These are phyloP conservation scores for Vidua macroura DNA, from an alignment of 2,113 vertebrate species.

Conservation along the genomic window DNA sequence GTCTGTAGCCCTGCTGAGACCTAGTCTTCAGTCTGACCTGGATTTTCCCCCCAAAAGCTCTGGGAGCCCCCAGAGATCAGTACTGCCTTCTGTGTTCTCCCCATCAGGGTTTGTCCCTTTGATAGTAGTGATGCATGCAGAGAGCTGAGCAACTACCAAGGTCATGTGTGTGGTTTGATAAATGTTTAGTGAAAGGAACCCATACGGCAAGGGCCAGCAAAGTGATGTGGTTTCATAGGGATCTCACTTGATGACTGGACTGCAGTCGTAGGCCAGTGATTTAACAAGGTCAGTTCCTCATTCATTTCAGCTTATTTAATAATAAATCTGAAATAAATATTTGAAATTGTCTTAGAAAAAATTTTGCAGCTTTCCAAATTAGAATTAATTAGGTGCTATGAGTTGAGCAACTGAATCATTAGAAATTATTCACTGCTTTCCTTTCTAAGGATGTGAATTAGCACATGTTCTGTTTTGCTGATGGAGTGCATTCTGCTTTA, in stretches of 20 bases:
- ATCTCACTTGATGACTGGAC: neutral
- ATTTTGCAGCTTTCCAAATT: constrained; percentile 15
- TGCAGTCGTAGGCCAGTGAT: neutral
- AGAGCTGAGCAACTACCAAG: neutral
- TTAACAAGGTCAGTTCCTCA: neutral
- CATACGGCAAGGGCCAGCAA: neutral
- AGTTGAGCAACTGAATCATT: neutral
- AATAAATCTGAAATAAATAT: neutral
- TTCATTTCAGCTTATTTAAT: neutral
- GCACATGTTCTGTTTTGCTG: constrained; percentile 49
- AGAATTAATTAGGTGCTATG: constrained; percentile 1
- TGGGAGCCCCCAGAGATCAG: neutral
- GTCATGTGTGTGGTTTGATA: neutral
- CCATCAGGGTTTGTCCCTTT: neutral
- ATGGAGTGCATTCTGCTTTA: constrained; percentile 41
- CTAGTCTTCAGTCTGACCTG: neutral
- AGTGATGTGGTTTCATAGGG: neutral
- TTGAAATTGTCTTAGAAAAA: neutral
- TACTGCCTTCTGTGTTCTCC: neutral
- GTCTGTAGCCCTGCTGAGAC: neutral
- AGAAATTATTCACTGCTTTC: constrained; percentile 47
- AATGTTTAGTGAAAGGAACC: neutral
- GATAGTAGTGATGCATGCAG: neutral
- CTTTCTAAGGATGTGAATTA: constrained; percentile 52
- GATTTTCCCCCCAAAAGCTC: neutral